Evolutionary conservation across 2,888 invertebrate genomes (phyloP).

Genomic region (Aromia moschata): DNA sequence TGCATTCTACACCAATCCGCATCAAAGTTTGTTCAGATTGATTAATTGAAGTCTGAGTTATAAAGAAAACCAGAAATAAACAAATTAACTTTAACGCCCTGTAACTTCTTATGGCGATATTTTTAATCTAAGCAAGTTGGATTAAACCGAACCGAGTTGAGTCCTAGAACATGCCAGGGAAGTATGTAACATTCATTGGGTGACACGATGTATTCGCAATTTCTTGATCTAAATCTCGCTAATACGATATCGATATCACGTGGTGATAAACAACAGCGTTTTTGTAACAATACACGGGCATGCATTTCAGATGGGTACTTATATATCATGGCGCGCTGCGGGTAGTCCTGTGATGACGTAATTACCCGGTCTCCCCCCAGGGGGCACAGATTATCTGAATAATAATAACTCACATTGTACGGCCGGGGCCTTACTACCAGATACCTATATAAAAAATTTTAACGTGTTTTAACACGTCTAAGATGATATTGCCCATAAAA

Average conservation of each 20-base stretch:
- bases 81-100: too few species aligned
- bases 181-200: too few species aligned
- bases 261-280: constrained; percentile 57
- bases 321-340: constrained; percentile 43
- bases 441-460: constrained; percentile 32
- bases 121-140: too few species aligned
- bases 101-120: too few species aligned
- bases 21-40: too few species aligned
- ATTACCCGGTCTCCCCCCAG: constrained; percentile 57
- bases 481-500: constrained; percentile 9
- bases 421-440: constrained; percentile 43
- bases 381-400: constrained; percentile 58
- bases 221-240: constrained; percentile 49
- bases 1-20: too few species aligned
- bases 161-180: too few species aligned
- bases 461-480: constrained; percentile 38
- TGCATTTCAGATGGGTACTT: constrained; percentile 43
- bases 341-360: constrained; percentile 57
- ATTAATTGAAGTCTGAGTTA: too few species aligned
- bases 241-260: constrained; percentile 40
- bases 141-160: too few species aligned
- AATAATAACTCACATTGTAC: constrained; percentile 57
- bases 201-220: too few species aligned
- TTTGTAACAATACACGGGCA: constrained; percentile 57
- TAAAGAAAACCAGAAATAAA: too few species aligned